Conservation (phyloP, 2,888 invertebrate genomes). For the Euplagia quadripunctaria region DNA sequence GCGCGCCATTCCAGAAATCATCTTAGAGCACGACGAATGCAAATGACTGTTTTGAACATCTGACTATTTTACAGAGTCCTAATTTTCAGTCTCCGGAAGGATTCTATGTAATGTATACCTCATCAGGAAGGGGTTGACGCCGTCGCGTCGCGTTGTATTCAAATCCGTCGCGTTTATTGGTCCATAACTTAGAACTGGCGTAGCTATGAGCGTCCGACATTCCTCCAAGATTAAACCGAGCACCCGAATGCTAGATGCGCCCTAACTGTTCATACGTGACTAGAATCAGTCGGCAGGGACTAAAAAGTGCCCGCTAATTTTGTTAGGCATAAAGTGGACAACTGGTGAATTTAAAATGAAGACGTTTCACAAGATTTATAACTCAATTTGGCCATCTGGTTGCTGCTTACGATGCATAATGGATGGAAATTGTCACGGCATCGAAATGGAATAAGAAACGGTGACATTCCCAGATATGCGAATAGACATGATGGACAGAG, state of each 20-base stretch:
- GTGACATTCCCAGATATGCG: constrained; percentile 37
- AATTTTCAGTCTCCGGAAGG: constrained; percentile 51
- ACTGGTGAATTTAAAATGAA: constrained; percentile 66
- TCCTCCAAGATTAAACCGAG: constrained; percentile 78
- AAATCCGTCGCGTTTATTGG: constrained; percentile 79
- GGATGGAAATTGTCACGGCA: constrained; percentile 44
- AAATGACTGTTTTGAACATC: constrained; percentile 39
- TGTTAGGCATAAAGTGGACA: constrained; percentile 61
- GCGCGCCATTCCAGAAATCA: constrained; percentile 20
- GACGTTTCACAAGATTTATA: constrained; percentile 65
- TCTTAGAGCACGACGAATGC: constrained; percentile 26
- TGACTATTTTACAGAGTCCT: constrained; percentile 47
- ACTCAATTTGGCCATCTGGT: constrained; percentile 63
- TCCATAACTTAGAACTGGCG: constrained; percentile 76
- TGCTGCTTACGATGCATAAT: constrained; percentile 47
- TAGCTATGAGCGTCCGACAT: constrained; percentile 75
- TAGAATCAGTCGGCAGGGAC: constrained; percentile 57
- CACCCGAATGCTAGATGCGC: constrained; percentile 58
- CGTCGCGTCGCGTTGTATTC: constrained; percentile 72
- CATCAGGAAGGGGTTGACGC: constrained; percentile 62
- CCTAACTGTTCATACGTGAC: constrained; percentile 73
- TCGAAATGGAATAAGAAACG: constrained; percentile 37
- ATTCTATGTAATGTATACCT: constrained; percentile 54
- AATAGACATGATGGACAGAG: constrained; percentile 26
- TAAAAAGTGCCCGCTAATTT: constrained; percentile 75